phyloP scores from a whole-genome alignment of 1,140 invertebrate species.

The Babylonia areolata region DNA sequence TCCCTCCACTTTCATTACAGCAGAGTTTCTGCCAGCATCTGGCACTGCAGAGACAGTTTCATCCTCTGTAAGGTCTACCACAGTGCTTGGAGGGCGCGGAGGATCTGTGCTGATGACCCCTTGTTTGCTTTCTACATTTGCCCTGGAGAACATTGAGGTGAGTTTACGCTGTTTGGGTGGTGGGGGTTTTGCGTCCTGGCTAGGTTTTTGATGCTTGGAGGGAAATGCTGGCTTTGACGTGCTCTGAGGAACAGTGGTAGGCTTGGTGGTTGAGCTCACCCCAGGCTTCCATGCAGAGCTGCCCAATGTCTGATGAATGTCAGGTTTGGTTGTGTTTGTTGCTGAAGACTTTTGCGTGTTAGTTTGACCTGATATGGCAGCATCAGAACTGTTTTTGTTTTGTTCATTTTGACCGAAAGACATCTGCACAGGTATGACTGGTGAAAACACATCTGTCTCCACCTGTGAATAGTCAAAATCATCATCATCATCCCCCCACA shows the following conservation, averaged over 20 bases:
- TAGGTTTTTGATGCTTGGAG: not conserved
- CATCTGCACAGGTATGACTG: conserved; percentile 11
- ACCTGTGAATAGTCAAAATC: conserved; percentile 23
- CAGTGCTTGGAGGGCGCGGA: not conserved
- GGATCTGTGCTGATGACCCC: not conserved
- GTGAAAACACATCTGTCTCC: not conserved
- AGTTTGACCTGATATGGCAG: not conserved
- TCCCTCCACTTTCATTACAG: not conserved
- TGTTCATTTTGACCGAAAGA: not conserved
- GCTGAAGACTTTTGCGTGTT: not conserved
- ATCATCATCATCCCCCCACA: conserved; percentile 28
- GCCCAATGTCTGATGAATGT: not conserved
- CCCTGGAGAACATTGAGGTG: conserved; percentile 14
- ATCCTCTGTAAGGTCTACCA: not conserved
- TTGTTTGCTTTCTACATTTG: not conserved
- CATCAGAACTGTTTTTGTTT: not conserved
- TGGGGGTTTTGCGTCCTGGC: not conserved
- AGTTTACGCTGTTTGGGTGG: conserved; percentile 27
- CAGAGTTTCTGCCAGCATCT: not conserved
- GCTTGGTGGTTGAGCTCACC: not conserved
- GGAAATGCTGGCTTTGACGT: not conserved
- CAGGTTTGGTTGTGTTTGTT: not conserved
- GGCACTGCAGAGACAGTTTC: not conserved
- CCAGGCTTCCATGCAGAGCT: not conserved
- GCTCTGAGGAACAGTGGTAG: not conserved